Evolutionary conservation across 2,797 vertebrate genomes (phyloP).

Genomic region (Tenualosa ilisha): DNA sequence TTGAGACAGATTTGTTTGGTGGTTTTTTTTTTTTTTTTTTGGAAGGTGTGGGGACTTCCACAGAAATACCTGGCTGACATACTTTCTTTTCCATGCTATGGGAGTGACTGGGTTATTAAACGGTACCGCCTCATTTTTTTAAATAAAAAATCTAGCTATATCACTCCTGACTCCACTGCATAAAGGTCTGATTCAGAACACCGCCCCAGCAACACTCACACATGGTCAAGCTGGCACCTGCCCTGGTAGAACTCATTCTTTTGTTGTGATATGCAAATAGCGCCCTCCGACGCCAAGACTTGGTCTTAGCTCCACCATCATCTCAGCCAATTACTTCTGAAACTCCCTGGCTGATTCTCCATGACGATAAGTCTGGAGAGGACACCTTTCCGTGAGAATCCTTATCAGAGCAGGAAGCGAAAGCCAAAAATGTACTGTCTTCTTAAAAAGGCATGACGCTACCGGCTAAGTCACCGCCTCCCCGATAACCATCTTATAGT

Average conservation of each 20-base stretch:
- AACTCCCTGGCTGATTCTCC: constrained; percentile 41
- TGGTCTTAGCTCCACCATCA: background rate
- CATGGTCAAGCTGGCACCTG: constrained; percentile 11
- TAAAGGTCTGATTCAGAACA: background rate
- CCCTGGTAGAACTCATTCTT: background rate
- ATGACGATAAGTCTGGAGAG: constrained; percentile 49
- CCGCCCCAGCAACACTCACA: background rate
- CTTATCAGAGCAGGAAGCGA: constrained; percentile 71
- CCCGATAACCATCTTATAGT: constrained; percentile 63
- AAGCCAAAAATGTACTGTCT: constrained; percentile 70
- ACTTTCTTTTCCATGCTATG: background rate
- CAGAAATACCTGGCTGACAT: background rate
- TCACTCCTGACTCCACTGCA: background rate
- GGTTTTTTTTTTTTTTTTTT: background rate
- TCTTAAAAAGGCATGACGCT: constrained; percentile 75
- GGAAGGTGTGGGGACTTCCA: background rate
- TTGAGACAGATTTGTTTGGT: background rate
- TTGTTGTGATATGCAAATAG: background rate
- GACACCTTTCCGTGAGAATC: constrained; percentile 72
- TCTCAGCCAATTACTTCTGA: constrained; percentile 35
- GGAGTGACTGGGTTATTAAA: background rate
- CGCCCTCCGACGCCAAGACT: background rate
- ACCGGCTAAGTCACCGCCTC: constrained; percentile 61
- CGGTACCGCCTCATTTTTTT: too few relatives aligned
- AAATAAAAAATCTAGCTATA: too few relatives aligned